Evolutionary conservation across 2,888 invertebrate genomes (phyloP).

Genomic region (Allacma fusca): DNA sequence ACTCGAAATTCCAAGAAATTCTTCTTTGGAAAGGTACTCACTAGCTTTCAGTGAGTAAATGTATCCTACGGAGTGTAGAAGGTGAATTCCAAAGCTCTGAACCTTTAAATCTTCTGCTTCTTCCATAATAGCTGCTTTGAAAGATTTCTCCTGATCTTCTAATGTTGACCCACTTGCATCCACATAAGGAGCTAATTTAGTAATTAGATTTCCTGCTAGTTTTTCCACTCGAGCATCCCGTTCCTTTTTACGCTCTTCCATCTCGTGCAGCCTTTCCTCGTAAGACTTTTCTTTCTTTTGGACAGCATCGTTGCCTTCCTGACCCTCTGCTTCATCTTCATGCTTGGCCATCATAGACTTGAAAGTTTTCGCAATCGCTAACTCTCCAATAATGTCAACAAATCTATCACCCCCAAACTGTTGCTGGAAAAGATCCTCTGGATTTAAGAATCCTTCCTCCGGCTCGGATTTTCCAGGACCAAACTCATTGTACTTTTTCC

Average conservation of each 20-base stretch:
- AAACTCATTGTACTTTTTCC: conserved; percentile 61
- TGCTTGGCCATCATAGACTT: conserved; percentile 60
- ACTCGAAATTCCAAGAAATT: conserved; percentile 58
- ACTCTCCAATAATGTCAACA: conserved; percentile 60
- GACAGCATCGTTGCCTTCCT: conserved; percentile 34
- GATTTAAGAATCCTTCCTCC: conserved; percentile 61
- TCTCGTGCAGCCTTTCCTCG: conserved; percentile 57
- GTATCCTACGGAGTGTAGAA: conserved; percentile 60
- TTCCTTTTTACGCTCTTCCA: conserved; percentile 58
- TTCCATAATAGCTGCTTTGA: conserved; percentile 53
- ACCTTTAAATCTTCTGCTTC: conserved; percentile 61
- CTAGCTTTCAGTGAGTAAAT: conserved; percentile 59
- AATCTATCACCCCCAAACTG: conserved; percentile 61
- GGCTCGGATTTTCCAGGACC: conserved; percentile 59
- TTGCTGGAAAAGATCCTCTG: conserved; percentile 60
- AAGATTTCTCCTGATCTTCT: conserved; percentile 48
- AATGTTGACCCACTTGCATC: conserved; percentile 15
- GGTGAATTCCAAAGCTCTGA: conserved; percentile 60
- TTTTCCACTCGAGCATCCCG: conserved; percentile 56
- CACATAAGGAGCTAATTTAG: conserved; percentile 55
- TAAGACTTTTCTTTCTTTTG: conserved; percentile 50
- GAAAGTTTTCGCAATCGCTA: conserved; percentile 60
- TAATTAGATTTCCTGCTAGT: conserved; percentile 56
- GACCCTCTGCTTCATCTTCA: conserved; percentile 52
- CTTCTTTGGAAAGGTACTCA: conserved; percentile 60